These are phyloP conservation scores for Hystrix cristata DNA, from an alignment of 2,113 vertebrate species.

Conservation along the genomic window DNA sequence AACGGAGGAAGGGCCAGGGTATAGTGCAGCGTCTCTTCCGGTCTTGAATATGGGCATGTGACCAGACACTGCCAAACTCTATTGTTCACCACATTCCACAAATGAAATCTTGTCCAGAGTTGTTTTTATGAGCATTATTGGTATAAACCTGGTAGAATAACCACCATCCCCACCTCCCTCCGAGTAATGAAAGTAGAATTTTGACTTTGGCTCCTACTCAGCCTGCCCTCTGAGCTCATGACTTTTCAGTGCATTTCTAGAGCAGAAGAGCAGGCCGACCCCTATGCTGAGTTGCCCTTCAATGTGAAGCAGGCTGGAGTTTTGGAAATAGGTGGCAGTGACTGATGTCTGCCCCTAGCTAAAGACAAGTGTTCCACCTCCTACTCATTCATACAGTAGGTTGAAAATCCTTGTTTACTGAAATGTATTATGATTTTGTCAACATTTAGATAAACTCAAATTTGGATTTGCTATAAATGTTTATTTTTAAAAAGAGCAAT, in stretches of 20 bases:
- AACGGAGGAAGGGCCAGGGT: background rate
- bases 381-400: conserved; percentile 13
- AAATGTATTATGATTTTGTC: conserved; percentile 72
- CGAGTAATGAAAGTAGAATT: background rate
- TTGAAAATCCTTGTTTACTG: conserved; percentile 65
- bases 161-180: background rate
- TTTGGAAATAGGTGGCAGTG: conserved; percentile 41
- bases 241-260: conserved; percentile 15
- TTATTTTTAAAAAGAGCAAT: conserved; percentile 78
- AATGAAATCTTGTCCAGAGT: background rate
- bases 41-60: background rate
- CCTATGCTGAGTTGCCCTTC: background rate
- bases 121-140: background rate
- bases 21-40: background rate
- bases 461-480: conserved; percentile 70
- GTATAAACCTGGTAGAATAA: background rate
- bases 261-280: background rate
- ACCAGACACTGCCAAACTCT: conserved; percentile 33
- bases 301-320: conserved; percentile 14
- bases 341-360: conserved; percentile 3
- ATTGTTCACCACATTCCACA: conserved; percentile 1
- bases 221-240: background rate
- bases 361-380: conserved; percentile 54
- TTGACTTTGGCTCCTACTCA: conserved; percentile 15
- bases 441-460: conserved; percentile 56